These are phyloP conservation scores for Glaucomys volans DNA, from an alignment of 2,113 vertebrate genomes.

Conservation along the genomic window DNA sequence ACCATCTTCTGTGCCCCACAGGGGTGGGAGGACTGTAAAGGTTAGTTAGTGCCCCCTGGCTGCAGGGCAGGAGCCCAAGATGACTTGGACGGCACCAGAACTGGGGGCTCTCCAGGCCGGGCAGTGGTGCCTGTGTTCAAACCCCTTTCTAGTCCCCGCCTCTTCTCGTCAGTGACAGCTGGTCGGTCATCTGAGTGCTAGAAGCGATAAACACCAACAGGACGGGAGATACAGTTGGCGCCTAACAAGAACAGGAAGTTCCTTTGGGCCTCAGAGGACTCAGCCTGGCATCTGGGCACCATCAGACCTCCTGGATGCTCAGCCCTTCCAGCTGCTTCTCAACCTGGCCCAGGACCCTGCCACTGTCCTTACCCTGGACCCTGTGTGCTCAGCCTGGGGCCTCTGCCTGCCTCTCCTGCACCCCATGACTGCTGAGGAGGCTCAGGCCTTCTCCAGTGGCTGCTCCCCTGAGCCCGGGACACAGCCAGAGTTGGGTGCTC, in stretches of 20 bases:
- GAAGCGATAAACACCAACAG: neutral
- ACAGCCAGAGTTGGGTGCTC: neutral
- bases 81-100: neutral
- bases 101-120: neutral
- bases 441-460: neutral
- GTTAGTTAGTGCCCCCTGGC: neutral
- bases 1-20: neutral
- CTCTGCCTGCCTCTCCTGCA: neutral
- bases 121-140: neutral
- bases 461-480: neutral
- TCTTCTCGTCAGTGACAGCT: neutral
- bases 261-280: neutral
- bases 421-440: neutral
- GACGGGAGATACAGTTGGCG: neutral
- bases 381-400: too few relatives aligned
- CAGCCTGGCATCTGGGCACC: neutral
- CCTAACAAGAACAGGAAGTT: neutral
- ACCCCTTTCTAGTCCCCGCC: neutral
- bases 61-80: neutral
- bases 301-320: neutral
- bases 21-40: fast-evolving
- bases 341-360: neutral
- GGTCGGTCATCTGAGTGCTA: neutral
- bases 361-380: neutral
- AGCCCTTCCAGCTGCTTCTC: neutral